These are phyloP conservation scores for Eurosta solidaginis DNA, from an alignment of 1,140 invertebrate species.

Conservation along the genomic window DNA sequence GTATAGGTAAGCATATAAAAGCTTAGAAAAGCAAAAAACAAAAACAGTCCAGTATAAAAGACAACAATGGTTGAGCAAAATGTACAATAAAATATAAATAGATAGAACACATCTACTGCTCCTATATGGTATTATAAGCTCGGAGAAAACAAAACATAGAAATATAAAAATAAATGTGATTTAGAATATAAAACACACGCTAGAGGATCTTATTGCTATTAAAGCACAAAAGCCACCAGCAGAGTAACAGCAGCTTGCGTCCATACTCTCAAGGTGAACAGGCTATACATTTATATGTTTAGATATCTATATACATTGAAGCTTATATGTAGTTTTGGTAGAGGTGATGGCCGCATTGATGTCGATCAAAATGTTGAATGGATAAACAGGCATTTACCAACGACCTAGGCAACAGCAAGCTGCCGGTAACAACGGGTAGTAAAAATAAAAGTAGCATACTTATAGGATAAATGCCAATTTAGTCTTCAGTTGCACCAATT, in stretches of 20 bases:
- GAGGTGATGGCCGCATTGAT: slow-evolving; percentile 30
- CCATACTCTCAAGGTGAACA: neutral
- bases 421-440: neutral
- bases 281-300: neutral
- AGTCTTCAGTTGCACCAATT: too few relatives aligned
- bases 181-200: neutral
- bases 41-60: neutral
- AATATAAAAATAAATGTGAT: slow-evolving; percentile 10
- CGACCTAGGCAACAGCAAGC: neutral
- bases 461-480: neutral
- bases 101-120: neutral
- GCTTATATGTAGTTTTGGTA: neutral
- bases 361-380: slow-evolving; percentile 24
- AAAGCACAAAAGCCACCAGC: slow-evolving; percentile 1
- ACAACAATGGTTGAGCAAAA: neutral
- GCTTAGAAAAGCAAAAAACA: neutral
- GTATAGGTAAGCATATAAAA: slow-evolving; percentile 28
- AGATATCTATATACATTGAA: neutral
- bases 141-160: neutral
- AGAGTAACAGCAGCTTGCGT: neutral
- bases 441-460: slow-evolving; percentile 20
- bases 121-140: neutral
- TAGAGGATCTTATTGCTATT: slow-evolving; percentile 3
- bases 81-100: neutral
- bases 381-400: slow-evolving; percentile 23